Base-by-base conservation (phyloP, 2,797 vertebrate species). In the Sus cebifrons region DNA sequence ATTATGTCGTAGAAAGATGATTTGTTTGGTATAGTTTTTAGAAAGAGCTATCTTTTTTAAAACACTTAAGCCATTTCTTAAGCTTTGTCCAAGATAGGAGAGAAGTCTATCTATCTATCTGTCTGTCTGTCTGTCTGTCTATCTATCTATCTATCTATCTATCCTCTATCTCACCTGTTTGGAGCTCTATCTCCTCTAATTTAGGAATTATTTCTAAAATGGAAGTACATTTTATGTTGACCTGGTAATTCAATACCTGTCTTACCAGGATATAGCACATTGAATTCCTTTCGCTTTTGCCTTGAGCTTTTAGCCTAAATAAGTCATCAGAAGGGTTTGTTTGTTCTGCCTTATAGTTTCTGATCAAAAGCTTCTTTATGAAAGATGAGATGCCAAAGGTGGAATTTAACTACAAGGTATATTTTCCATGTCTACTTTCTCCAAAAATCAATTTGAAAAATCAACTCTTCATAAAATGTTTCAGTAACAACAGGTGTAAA, bases 351-450 rank as follows among this genome's bases (percentile, higher is more conserved):
- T 71, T 85, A 89, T 15, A 93, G 62, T 93, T 97, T 97, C 84
- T 95, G 91, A 97, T 98, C 97, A 94, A 97, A 98, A 94, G 44
- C 64, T 92, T 92, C 44, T 71, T 95, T 87, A 77, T 86, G 94
- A 97, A 98, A 93, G 70, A 96, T 94, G 92, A 93, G 70, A 29
- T 96, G 89, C 94, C 96, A 97, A 93, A 97, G 44, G 67, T 56
- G 20, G 89, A 96, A 96, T 95, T 96, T 94, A 89, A 97, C 62
- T 44, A n/a, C 94, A 93, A 93, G 56, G 18, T 92, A 17, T 88
- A 86, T 96, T 97, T 98, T 97, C 86, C 64, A 64, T 89, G 82
- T 79, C 78, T 91, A 86, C 44, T 94, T 94, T 96, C 75, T 94
- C 29, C 29, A 89, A 81, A 95, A 84, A 32, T 94, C 75, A 95